A percentile compares a stretch with the other conserved stretches of the same genome.
These are phyloP conservation scores for Cataglyphis livida DNA, from an alignment of 2,888 invertebrate genomes.

Conservation along the genomic window DNA sequence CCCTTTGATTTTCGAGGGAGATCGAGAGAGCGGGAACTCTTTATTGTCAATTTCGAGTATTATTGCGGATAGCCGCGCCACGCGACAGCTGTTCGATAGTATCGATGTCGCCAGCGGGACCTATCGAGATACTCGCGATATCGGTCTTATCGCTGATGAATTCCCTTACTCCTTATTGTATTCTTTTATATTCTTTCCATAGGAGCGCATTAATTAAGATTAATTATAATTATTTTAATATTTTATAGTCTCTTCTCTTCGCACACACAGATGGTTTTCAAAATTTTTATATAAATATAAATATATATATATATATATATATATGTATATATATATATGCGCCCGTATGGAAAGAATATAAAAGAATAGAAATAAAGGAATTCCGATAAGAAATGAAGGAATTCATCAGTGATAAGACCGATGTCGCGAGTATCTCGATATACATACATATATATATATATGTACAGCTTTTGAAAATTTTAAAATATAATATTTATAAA, in stretches of 20 bases:
- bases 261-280: background rate
- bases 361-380: too few relatives aligned
- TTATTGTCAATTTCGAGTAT: constrained; percentile 76
- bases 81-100: constrained; percentile 82
- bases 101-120: constrained; percentile 69
- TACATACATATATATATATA: too few relatives aligned
- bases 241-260: background rate
- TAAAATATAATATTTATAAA: background rate
- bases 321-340: too few relatives aligned
- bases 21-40: constrained; percentile 71
- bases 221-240: background rate
- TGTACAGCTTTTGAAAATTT: background rate
- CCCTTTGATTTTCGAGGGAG: constrained; percentile 77
- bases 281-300: background rate
- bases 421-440: too few relatives aligned
- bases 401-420: too few relatives aligned
- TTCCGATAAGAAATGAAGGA: too few relatives aligned
- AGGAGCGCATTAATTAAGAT: background rate
- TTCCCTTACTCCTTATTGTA: background rate
- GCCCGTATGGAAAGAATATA: too few relatives aligned
- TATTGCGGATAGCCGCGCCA: constrained; percentile 77
- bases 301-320: background rate
- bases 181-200: constrained; percentile 2
- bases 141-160: constrained; percentile 35
- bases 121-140: constrained; percentile 55